A percentile compares a stretch with the other conserved stretches of the same genome.
Evolutionary conservation across 1,140 invertebrate genomes (phyloP).

Genomic region (Brachionus paranguensis): DNA sequence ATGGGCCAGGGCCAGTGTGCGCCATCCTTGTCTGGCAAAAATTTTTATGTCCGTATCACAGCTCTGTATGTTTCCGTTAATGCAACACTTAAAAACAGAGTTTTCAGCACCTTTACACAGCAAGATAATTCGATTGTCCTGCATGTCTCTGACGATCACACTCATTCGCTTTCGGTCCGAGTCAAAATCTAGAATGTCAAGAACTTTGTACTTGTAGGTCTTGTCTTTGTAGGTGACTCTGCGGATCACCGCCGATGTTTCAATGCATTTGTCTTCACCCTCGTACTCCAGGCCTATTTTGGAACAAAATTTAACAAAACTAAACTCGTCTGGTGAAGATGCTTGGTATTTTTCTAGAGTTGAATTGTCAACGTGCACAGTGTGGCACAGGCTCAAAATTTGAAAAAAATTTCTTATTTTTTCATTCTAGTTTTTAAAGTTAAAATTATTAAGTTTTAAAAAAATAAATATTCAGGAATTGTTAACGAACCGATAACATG

Average conservation of each 20-base stretch:
- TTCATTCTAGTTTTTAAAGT: background rate
- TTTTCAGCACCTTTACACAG: slow-evolving; percentile 38
- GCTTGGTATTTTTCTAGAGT: slow-evolving; percentile 60
- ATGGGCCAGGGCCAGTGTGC: slow-evolving; percentile 21
- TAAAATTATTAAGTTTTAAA: background rate
- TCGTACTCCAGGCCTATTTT: slow-evolving; percentile 14
- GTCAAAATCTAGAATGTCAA: slow-evolving; percentile 97
- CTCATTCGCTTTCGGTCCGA: slow-evolving; percentile 94
- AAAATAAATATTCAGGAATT: too few relatives aligned
- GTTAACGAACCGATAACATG: too few relatives aligned
- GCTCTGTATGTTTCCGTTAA: slow-evolving; percentile 30
- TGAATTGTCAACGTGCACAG: slow-evolving; percentile 20
- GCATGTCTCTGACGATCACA: background rate
- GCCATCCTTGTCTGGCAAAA: slow-evolving; percentile 26
- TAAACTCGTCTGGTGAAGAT: slow-evolving; percentile 94
- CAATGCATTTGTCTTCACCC: slow-evolving; percentile 8
- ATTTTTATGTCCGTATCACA: background rate
- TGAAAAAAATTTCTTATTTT: background rate
- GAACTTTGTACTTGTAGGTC: slow-evolving; percentile 72
- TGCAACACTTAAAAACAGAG: background rate
- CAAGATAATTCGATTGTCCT: background rate
- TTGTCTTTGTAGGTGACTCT: slow-evolving; percentile 57
- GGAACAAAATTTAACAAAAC: slow-evolving; percentile 64
- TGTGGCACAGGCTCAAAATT: slow-evolving; percentile 25
- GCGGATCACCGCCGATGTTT: background rate